phyloP scores from a whole-genome alignment of 2,113 vertebrate species.

The Bufo bufo region DNA sequence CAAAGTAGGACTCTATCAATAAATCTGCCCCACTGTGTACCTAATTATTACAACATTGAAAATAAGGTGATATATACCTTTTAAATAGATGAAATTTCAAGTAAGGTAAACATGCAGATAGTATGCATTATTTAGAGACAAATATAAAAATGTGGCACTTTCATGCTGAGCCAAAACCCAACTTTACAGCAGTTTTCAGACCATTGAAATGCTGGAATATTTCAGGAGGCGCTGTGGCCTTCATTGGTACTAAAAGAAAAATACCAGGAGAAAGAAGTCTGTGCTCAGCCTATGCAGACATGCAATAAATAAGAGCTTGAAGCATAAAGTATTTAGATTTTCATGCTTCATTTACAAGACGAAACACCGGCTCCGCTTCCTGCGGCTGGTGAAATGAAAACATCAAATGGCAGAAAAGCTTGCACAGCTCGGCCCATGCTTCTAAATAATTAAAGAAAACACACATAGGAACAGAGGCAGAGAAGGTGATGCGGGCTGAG shows the following conservation, averaged over 20 bases:
- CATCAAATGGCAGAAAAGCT: conserved; percentile 34
- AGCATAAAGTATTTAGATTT: conserved; percentile 41
- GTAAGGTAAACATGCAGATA: too few relatives aligned
- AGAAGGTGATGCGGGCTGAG: conserved; percentile 26
- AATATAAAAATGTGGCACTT: too few relatives aligned
- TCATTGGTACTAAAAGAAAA: background rate
- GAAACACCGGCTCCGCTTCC: conserved; percentile 28
- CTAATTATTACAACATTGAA: too few relatives aligned
- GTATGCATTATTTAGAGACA: too few relatives aligned
- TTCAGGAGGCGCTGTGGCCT: too few relatives aligned
- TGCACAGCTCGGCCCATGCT: conserved; percentile 11
- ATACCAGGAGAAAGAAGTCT: background rate
- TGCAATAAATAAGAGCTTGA: conserved; percentile 24
- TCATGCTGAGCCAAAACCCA: background rate
- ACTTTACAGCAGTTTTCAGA: background rate
- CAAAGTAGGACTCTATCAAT: too few relatives aligned
- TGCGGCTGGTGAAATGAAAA: conserved; percentile 43
- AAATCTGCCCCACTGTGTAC: too few relatives aligned
- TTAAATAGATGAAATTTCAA: too few relatives aligned
- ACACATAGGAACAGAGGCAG: conserved; percentile 27
- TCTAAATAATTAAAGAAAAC: conserved; percentile 56
- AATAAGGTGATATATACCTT: too few relatives aligned
- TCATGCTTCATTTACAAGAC: conserved; percentile 47
- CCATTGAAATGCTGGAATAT: background rate
- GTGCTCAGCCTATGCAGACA: background rate